Evolutionary conservation across 2,888 invertebrate species (phyloP).

Genomic region (Myopa tessellatipennis): DNA sequence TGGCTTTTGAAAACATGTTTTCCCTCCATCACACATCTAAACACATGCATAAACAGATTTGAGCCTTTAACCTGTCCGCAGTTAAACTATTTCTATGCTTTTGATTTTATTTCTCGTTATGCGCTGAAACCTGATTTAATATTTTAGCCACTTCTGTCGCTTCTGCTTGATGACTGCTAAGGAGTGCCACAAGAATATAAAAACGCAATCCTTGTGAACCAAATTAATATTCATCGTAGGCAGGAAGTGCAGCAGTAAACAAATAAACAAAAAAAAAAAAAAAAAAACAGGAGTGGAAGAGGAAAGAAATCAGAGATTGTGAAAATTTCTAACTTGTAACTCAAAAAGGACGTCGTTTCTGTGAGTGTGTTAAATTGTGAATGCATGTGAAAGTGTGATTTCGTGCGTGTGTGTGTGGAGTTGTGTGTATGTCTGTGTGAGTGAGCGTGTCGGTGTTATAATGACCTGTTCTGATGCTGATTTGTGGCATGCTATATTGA

Average conservation of each 20-base stretch:
- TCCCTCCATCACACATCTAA: too few relatives aligned
- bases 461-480: constrained; percentile 27
- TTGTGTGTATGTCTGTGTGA: not conserved
- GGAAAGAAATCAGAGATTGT: not conserved
- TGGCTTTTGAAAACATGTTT: too few relatives aligned
- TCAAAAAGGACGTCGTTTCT: too few relatives aligned
- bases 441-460: constrained; percentile 4
- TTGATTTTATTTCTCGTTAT: not conserved
- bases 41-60: too few relatives aligned
- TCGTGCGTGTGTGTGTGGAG: not conserved
- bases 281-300: not conserved
- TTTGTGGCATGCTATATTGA: constrained; percentile 33
- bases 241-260: not conserved
- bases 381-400: not conserved
- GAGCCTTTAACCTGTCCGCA: too few relatives aligned
- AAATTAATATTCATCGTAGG: constrained; percentile 8
- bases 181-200: constrained; percentile 2
- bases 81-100: too few relatives aligned
- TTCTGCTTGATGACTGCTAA: not conserved
- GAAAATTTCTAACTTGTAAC: not conserved
- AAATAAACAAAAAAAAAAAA: too few relatives aligned
- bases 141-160: not conserved
- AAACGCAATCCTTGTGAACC: constrained; percentile 9
- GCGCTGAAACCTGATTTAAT: not conserved
- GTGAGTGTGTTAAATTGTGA: too few relatives aligned